Percentiles rank a stretch among this genome's conserved stretches.
These are phyloP conservation scores for Etia nguti DNA, from an alignment of 2,113 vertebrate genomes.

Conservation along the genomic window DNA sequence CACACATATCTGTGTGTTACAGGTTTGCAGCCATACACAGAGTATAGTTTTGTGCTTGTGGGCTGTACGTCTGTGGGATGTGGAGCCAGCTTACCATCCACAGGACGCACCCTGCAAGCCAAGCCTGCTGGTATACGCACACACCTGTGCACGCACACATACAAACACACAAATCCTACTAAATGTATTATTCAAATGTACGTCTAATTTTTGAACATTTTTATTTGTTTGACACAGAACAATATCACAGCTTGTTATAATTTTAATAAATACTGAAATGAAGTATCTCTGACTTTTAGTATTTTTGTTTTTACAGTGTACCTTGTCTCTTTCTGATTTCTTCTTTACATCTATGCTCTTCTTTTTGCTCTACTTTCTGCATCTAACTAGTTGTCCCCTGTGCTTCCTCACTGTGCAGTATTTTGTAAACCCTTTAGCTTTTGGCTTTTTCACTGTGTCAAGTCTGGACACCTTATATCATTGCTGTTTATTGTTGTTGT, in stretches of 20 bases:
- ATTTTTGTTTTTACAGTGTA: neutral
- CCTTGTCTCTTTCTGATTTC: neutral
- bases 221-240: neutral
- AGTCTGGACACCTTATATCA: neutral
- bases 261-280: neutral
- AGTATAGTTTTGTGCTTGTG: slow-evolving; percentile 82
- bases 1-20: slow-evolving; percentile 23
- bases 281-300: neutral
- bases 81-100: slow-evolving; percentile 76
- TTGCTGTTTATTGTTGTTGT: neutral
- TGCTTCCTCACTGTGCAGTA: neutral
- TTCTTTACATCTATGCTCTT: neutral
- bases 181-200: neutral
- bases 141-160: neutral
- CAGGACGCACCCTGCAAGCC: slow-evolving; percentile 84
- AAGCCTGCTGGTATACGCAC: slow-evolving; percentile 71
- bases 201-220: neutral
- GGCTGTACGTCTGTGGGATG: slow-evolving; percentile 86
- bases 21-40: slow-evolving; percentile 84
- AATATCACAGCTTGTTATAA: neutral
- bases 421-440: neutral
- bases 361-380: neutral
- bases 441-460: neutral
- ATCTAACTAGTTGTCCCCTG: neutral
- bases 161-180: neutral